Evolutionary conservation across 1,140 invertebrate genomes (phyloP), one percentile per base, ranked within the genome.

Genomic region (Cyrtorhinus lividipennis): DNA sequence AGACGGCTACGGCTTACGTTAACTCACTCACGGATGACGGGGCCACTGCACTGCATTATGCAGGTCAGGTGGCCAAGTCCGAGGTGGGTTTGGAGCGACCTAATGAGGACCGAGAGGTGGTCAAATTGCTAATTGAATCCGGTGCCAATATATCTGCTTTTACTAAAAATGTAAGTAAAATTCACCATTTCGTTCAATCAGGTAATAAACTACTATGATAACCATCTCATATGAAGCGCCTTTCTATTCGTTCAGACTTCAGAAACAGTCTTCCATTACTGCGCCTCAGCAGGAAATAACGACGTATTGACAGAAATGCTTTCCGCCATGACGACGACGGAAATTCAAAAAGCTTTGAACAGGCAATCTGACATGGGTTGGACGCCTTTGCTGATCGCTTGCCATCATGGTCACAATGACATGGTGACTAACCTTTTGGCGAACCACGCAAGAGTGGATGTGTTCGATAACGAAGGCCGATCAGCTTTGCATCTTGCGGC

Each of bases 401-500:
- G 87, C 65, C 81, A 90, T 71, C 73, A 76, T 67, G 78, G 74
- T 59, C 70, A 71, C 44, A 68, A 66, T 64, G 67, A 69, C 18
- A 67, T 71, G 64, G 70, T 94, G 0, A 90, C 84, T 68, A 95
- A 86, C 59, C 78, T 95, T 27, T 75, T 96, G 53, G 79, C 84
- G 23, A 92, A 94, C 72, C 90, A 95, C 73, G 95, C 95, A 1
- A 83, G 96, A 71, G 96, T 99, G 5, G 96, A 99, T 75, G 95
- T 99, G 0, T 99, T 99, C 74, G 96, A 99, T 73, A 85, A 87
- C 66, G 94, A 97, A 74, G 94, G 94, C 12, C 80, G 94, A 68
- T 95, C 93, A 0, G 93, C 93, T 0, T 77, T 99, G 45, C 96
- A 99, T 75, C 77, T 98, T 63, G 94, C 95, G 0, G 92, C 93